phyloP scores from a whole-genome alignment of 2,113 vertebrate species.

The Chaetops frenatus region DNA sequence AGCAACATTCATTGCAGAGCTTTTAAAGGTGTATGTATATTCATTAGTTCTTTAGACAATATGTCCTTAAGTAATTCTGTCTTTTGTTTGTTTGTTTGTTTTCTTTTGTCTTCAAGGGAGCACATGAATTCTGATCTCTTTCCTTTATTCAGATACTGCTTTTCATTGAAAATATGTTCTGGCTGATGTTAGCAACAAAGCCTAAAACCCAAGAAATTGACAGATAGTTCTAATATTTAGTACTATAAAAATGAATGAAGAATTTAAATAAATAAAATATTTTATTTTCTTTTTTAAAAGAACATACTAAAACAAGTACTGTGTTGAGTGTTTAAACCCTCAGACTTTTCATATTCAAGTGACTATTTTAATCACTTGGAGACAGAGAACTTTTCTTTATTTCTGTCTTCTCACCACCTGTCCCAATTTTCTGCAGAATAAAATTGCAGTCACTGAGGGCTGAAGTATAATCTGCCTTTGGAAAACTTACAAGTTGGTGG shows the following conservation, averaged over 20 bases:
- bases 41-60: neutral
- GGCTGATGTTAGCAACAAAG: neutral
- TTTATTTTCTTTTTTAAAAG: neutral
- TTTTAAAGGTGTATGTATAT: neutral
- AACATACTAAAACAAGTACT: neutral
- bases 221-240: neutral
- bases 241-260: neutral
- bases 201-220: neutral
- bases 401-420: neutral
- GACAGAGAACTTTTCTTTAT: neutral
- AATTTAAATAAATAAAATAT: neutral
- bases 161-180: neutral
- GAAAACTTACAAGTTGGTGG: neutral
- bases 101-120: neutral
- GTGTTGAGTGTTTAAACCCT: neutral
- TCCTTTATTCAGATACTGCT: neutral
- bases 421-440: neutral
- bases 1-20: neutral
- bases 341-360: neutral
- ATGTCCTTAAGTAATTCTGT: neutral
- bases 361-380: neutral
- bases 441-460: neutral
- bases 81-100: neutral
- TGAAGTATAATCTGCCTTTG: neutral
- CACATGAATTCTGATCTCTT: neutral